Evolutionary conservation across 2,113 vertebrate genomes (phyloP).

Genomic region (Sprattus sprattus): DNA sequence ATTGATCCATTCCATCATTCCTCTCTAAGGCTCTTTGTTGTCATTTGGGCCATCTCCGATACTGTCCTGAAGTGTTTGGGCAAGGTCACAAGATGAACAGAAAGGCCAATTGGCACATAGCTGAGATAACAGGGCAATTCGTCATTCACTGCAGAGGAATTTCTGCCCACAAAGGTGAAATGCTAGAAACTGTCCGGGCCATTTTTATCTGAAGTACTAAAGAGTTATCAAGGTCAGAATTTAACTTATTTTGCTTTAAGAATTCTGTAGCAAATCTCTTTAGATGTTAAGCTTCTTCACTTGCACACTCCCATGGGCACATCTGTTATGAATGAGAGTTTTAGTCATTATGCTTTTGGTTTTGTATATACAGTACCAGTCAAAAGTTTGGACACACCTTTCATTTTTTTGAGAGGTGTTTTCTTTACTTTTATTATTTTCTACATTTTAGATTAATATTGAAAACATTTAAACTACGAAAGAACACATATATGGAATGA

Average conservation of each 20-base stretch:
- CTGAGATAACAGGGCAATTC: not conserved
- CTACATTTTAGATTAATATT: too few species aligned
- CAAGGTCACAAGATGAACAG: not conserved
- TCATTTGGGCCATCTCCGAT: not conserved
- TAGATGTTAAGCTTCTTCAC: too few species aligned
- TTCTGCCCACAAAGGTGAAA: not conserved
- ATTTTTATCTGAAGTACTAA: not conserved
- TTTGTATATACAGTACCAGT: too few species aligned
- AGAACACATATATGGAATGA: too few species aligned
- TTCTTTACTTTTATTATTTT: too few species aligned
- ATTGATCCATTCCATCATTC: not conserved
- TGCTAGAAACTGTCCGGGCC: not conserved
- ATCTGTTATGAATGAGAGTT: too few species aligned
- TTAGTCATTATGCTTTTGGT: too few species aligned
- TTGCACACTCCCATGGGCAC: too few species aligned
- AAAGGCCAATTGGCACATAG: not conserved
- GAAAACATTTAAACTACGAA: too few species aligned
- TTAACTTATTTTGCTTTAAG: not conserved
- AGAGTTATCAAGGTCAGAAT: not conserved
- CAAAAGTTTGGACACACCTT: too few species aligned
- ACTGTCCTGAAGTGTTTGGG: not conserved
- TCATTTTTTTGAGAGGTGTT: too few species aligned
- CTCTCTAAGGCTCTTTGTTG: not conserved
- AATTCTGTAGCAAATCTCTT: not conserved
- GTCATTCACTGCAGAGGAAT: not conserved